Conservation (phyloP, 2,113 vertebrate species). For the Amphiprion percula region DNA sequence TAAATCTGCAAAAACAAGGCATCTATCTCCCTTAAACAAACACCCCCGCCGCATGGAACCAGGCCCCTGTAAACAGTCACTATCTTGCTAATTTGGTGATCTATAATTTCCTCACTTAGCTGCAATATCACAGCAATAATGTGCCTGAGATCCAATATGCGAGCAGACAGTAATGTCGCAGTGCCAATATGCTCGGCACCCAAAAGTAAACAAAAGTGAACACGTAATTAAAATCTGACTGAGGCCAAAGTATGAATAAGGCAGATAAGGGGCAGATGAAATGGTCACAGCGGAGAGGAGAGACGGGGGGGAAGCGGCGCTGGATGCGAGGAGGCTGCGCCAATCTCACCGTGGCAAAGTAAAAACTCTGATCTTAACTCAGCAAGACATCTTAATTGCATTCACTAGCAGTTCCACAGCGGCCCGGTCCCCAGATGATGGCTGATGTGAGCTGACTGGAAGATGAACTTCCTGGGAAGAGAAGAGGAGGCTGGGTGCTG, state of each 20-base stretch:
- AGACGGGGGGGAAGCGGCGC: neutral
- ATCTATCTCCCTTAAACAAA: slow-evolving; percentile 17
- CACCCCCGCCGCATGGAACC: slow-evolving; percentile 3
- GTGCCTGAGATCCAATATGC: slow-evolving; percentile 25
- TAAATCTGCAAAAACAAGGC: neutral
- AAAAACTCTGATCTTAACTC: slow-evolving; percentile 75
- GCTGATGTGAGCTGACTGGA: slow-evolving; percentile 80
- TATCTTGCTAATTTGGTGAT: slow-evolving; percentile 31
- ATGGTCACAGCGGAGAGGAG: slow-evolving; percentile 22
- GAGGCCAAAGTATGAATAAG: slow-evolving; percentile 49
- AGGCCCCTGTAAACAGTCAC: slow-evolving; percentile 32
- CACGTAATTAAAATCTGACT: slow-evolving; percentile 52
- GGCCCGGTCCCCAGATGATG: slow-evolving; percentile 66
- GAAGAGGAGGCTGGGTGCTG: slow-evolving; percentile 35
- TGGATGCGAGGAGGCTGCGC: slow-evolving; percentile 37
- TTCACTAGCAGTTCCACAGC: slow-evolving; percentile 64
- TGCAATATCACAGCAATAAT: slow-evolving; percentile 25
- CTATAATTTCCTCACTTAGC: slow-evolving; percentile 31
- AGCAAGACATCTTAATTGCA: slow-evolving; percentile 79
- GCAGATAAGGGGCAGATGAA: slow-evolving; percentile 51
- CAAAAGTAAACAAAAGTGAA: slow-evolving; percentile 55
- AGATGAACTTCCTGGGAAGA: slow-evolving; percentile 78
- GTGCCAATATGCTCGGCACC: slow-evolving; percentile 44
- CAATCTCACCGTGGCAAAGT: slow-evolving; percentile 33
- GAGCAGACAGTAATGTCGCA: slow-evolving; percentile 34